A percentile compares a stretch with the other conserved stretches of the same genome.
phyloP scores from a whole-genome alignment of 2,113 vertebrate genomes.

The Eulacestoma nigropectus region DNA sequence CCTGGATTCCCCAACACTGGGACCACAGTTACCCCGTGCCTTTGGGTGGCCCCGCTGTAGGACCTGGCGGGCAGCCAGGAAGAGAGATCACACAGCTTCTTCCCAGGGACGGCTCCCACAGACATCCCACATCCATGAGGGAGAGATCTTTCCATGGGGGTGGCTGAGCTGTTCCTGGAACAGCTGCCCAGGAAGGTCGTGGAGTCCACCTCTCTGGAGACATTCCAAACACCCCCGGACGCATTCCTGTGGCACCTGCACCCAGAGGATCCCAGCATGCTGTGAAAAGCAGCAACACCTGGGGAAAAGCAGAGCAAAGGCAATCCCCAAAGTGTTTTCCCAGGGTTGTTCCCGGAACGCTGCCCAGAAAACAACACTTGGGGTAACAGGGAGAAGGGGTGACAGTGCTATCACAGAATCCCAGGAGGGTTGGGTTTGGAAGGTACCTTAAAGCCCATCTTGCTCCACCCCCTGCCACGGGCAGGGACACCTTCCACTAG shows the following conservation, averaged over 20 bases:
- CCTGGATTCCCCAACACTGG: accelerated
- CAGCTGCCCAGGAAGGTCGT: too few species aligned
- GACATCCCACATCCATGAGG: background rate
- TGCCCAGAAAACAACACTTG: background rate
- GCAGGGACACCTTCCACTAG: background rate
- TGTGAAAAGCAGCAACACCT: background rate
- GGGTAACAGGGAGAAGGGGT: too few species aligned
- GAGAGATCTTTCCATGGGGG: background rate
- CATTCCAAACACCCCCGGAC: too few species aligned
- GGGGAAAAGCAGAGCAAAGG: background rate
- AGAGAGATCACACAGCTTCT: background rate
- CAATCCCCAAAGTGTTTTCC: too few species aligned
- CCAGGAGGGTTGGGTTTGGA: background rate
- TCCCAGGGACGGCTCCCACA: background rate
- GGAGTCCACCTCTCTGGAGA: too few species aligned
- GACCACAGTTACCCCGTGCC: accelerated
- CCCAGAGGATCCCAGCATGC: background rate
- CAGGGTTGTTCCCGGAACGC: background rate
- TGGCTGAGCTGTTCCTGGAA: background rate
- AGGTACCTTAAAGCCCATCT: background rate
- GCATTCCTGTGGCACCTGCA: background rate
- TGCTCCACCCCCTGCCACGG: accelerated
- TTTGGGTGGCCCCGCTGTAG: background rate
- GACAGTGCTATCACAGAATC: background rate
- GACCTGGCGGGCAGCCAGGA: background rate